Conservation (phyloP, 2,113 vertebrate genomes). For the Tor tambroides region DNA sequence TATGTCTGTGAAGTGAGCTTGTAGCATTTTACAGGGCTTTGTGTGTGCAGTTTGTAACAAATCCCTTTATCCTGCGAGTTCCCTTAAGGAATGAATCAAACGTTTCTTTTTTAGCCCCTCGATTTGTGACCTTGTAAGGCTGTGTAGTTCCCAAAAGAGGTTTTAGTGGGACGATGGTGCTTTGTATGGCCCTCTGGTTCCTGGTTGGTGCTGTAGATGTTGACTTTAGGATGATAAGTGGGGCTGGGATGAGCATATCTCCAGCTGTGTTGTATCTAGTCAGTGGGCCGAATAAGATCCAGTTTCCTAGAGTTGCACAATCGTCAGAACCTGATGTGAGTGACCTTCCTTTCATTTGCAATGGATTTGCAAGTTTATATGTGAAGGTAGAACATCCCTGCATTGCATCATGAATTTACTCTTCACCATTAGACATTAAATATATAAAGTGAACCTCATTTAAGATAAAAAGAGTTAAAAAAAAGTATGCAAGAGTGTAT, state of each 20-base stretch:
- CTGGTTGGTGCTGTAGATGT: slow-evolving; percentile 6
- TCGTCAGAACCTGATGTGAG: slow-evolving; percentile 2
- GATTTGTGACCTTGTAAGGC: slow-evolving; percentile 28
- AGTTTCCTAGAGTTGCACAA: slow-evolving; percentile 13
- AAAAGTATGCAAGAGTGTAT: neutral
- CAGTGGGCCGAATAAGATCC: neutral
- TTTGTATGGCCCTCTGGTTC: neutral
- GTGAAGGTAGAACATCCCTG: neutral
- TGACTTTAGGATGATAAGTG: slow-evolving; percentile 39
- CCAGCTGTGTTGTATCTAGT: slow-evolving; percentile 32
- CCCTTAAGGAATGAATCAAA: slow-evolving; percentile 14
- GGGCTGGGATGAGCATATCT: neutral
- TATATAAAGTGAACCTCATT: neutral
- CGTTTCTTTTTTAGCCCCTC: neutral
- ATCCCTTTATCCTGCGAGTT: slow-evolving; percentile 10
- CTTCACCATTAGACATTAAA: neutral
- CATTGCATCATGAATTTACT: neutral
- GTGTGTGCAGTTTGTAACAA: neutral
- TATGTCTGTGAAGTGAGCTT: slow-evolving; percentile 5
- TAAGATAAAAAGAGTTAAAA: neutral
- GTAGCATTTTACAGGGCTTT: slow-evolving; percentile 1
- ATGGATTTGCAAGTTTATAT: neutral
- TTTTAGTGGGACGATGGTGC: neutral
- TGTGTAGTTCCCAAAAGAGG: neutral
- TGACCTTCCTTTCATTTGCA: neutral